Conservation (phyloP, 2,113 vertebrate genomes). For the Scalopus aquaticus region DNA sequence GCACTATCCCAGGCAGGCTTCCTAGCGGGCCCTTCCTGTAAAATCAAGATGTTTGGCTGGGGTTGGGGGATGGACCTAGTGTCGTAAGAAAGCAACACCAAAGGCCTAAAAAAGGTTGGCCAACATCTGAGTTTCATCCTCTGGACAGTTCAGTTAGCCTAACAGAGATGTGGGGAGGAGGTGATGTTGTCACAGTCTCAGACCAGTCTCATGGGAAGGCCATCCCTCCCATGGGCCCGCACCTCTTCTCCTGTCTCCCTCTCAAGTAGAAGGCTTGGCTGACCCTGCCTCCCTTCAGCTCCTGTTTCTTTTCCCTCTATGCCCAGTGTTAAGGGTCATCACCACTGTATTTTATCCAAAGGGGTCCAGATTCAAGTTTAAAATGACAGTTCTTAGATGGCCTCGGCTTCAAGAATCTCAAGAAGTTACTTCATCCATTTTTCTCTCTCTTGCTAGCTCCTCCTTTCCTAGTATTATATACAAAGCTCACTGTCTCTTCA, state of each 20-base stretch:
- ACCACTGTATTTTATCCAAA: background rate
- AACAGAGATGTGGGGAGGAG: background rate
- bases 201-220: background rate
- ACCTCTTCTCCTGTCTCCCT: background rate
- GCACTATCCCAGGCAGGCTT: background rate
- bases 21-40: no score
- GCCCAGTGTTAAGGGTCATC: background rate
- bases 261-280: background rate
- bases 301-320: background rate
- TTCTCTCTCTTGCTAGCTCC: background rate
- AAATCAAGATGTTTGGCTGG: background rate
- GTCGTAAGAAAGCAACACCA: background rate
- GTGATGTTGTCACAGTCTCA: background rate
- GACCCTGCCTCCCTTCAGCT: background rate
- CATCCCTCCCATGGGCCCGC: rapidly evolving
- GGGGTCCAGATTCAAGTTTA: background rate
- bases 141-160: background rate
- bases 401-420: background rate
- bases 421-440: background rate
- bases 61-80: background rate
- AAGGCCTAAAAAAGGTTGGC: background rate
- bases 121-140: background rate
- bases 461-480: background rate
- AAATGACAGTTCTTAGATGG: background rate
- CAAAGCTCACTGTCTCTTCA: background rate